These are phyloP conservation scores for Bombylius major DNA, from an alignment of 2,888 invertebrate genomes.

Conservation along the genomic window DNA sequence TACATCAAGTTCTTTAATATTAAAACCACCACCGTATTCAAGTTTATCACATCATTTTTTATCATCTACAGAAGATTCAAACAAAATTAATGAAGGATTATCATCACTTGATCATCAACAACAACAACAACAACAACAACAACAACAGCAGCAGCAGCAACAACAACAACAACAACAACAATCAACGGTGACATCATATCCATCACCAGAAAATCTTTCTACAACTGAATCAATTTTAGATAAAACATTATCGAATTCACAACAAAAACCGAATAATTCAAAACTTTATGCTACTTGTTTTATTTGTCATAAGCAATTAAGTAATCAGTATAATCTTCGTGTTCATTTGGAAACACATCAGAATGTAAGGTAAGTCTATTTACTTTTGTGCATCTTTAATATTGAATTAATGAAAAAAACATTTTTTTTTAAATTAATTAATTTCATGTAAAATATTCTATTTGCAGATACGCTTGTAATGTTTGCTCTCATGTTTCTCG, in stretches of 20 bases:
- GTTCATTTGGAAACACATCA: slow-evolving; percentile 88
- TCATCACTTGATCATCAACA: slow-evolving; percentile 14
- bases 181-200: slow-evolving; percentile 17
- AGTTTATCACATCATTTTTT: slow-evolving; percentile 7
- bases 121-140: slow-evolving; percentile 9
- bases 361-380: slow-evolving; percentile 48
- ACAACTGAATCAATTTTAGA: slow-evolving; percentile 13
- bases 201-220: slow-evolving; percentile 10
- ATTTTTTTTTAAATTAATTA: too few species aligned
- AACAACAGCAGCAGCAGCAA: slow-evolving; percentile 18
- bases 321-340: slow-evolving; percentile 80
- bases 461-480: slow-evolving; percentile 60
- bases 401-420: too few species aligned
- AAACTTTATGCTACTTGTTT: slow-evolving; percentile 60
- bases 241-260: slow-evolving; percentile 17
- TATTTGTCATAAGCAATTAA: slow-evolving; percentile 75
- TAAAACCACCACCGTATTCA: slow-evolving; percentile 13
- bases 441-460: not conserved
- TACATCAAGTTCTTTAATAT: slow-evolving; percentile 10
- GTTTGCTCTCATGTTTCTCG: slow-evolving; percentile 80
- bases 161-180: slow-evolving; percentile 4
- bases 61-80: slow-evolving; percentile 8
- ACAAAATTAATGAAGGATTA: slow-evolving; percentile 8
- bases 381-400: too few species aligned
- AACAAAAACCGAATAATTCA: slow-evolving; percentile 33